Percentiles rank a stretch among this genome's conserved stretches.
phyloP scores from a whole-genome alignment of 2,888 invertebrate genomes.

The Colostygia pectinataria region DNA sequence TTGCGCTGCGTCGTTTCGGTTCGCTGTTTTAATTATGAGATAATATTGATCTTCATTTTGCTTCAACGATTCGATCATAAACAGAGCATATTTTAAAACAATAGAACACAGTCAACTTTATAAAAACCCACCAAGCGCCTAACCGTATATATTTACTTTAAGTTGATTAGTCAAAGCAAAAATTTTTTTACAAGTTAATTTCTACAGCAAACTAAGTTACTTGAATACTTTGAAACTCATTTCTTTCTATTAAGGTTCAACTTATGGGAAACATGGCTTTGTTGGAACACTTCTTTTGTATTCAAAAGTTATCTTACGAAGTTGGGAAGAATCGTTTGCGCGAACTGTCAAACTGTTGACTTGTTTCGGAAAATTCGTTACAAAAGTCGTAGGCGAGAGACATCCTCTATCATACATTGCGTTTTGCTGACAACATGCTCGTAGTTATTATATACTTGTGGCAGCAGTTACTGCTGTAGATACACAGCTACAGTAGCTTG shows the following conservation, averaged over 20 bases:
- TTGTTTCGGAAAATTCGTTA: conserved; percentile 6
- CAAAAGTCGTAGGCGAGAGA: background rate
- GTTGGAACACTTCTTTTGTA: conserved; percentile 1
- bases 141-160: background rate
- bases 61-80: too few species aligned
- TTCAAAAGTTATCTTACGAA: conserved; percentile 1
- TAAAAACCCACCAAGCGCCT: background rate
- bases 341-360: conserved; percentile 17
- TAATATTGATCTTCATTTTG: conserved; percentile 1
- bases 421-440: too few species aligned
- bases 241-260: background rate
- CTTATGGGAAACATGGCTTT: background rate
- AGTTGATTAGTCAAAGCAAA: background rate
- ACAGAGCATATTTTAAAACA: too few species aligned
- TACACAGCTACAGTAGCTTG: too few species aligned
- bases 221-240: too few species aligned
- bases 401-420: too few species aligned
- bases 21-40: background rate
- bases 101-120: background rate
- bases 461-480: too few species aligned
- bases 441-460: too few species aligned
- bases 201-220: too few species aligned
- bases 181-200: too few species aligned
- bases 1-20: too few species aligned
- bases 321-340: conserved; percentile 7